Evolutionary conservation across 2,113 vertebrate species (phyloP).

Genomic region (Misgurnus anguillicaudatus): DNA sequence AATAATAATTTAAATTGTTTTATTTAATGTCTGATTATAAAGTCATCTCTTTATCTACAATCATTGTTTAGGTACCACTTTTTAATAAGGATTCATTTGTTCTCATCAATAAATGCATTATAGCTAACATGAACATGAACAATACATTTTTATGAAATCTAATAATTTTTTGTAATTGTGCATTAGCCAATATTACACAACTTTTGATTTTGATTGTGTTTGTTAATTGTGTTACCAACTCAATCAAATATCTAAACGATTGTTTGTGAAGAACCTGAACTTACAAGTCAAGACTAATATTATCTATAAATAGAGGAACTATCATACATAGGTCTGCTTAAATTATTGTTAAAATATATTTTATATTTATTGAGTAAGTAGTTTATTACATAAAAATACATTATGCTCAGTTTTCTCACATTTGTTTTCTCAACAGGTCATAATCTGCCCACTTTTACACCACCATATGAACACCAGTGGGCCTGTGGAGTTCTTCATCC

Average conservation of each 20-base stretch:
- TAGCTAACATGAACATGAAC: too few relatives aligned
- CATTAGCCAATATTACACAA: too few relatives aligned
- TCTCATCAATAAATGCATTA: too few relatives aligned
- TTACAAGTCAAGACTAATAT: not conserved
- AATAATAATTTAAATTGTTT: not conserved
- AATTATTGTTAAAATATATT: not conserved
- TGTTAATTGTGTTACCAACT: too few relatives aligned
- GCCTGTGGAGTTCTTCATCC: slow-evolving; percentile 54
- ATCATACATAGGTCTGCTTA: too few relatives aligned
- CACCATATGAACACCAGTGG: slow-evolving; percentile 30
- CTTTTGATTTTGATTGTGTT: too few relatives aligned
- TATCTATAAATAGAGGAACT: not conserved
- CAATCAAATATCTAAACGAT: too few relatives aligned
- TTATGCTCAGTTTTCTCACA: not conserved
- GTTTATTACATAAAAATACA: not conserved
- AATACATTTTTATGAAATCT: too few relatives aligned
- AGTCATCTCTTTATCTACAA: not conserved
- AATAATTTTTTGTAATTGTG: too few relatives aligned
- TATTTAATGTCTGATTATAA: not conserved
- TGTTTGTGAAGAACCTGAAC: too few relatives aligned
- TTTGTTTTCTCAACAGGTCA: not conserved
- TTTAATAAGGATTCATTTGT: too few relatives aligned
- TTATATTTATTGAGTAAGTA: not conserved
- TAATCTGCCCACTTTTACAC: not conserved
- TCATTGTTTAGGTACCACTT: too few relatives aligned